These are phyloP conservation scores for Scolanthus callimorphus DNA, from an alignment of 92 coral and sea anemone genomes.

Conservation along the genomic window DNA sequence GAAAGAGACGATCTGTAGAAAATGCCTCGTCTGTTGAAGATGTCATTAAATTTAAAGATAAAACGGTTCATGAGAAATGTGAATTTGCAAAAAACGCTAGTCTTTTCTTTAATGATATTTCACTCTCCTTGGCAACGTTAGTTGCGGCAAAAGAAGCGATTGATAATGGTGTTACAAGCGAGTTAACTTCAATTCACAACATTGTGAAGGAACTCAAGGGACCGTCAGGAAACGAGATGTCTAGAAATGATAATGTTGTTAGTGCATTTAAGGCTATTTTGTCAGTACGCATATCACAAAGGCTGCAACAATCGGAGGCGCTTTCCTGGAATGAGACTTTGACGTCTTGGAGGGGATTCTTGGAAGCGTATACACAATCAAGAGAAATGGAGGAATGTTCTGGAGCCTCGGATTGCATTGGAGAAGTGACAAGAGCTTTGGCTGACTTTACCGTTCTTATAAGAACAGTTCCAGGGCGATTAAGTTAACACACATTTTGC, in stretches of 20 bases:
- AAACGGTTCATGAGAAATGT: slow-evolving; percentile 6
- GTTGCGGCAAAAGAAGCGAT: slow-evolving; percentile 4
- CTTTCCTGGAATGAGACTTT: slow-evolving; percentile 43
- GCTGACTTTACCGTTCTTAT: slow-evolving; percentile 9
- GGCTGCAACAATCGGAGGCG: slow-evolving; percentile 13
- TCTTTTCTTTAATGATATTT: slow-evolving; percentile 9
- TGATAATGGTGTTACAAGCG: slow-evolving; percentile 7
- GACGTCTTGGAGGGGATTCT: slow-evolving; percentile 27
- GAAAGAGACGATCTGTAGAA: slow-evolving; percentile 17
- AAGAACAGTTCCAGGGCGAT: slow-evolving; percentile 11
- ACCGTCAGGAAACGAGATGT: background rate
- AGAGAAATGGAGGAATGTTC: slow-evolving; percentile 27
- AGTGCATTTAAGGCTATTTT: slow-evolving; percentile 7
- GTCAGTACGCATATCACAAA: background rate
- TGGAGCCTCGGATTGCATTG: slow-evolving; percentile 39
- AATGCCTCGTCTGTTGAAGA: background rate
- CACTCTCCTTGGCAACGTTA: background rate
- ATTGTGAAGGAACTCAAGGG: background rate
- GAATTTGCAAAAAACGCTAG: slow-evolving; percentile 17
- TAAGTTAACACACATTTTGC: slow-evolving; percentile 7
- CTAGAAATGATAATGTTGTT: slow-evolving; percentile 1
- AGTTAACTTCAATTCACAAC: slow-evolving; percentile 12
- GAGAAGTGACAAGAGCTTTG: slow-evolving; percentile 20
- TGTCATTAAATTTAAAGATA: background rate
- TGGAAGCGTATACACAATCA: slow-evolving; percentile 20